Base-by-base conservation (phyloP, 2,888 invertebrate species). In the Hirtodrosophila duncani region DNA sequence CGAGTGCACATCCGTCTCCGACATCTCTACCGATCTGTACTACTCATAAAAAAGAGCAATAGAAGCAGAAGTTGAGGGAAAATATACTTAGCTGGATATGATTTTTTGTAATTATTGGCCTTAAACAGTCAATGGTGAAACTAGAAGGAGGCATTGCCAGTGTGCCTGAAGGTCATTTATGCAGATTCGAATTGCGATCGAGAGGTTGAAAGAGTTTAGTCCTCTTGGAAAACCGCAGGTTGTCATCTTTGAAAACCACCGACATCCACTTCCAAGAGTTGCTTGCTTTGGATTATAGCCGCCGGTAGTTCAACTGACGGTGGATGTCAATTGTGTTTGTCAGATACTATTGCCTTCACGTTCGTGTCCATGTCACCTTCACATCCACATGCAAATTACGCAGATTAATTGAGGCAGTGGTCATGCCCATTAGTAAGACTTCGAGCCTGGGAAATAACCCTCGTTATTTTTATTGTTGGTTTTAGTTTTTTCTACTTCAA, bases 1-100 rank as follows among this genome's bases (percentile, higher is more conserved):
- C 18, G 11, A 13, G 13, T 41, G 27, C 30, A 44, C 43, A 65
- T 61, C 43, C 61, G 55, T 61, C n/a, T n/a, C n/a, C n/a, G n/a
- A n/a, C n/a, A n/a, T n/a, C n/a, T n/a, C n/a, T n/a, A n/a, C n/a
- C 17, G 46, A 61, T 52, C 46, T 39, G 44, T 21, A 48, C 61
- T 68, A 23, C 68, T 70, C 79, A 39, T 78, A 70, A 78, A 68
- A 67, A 63, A 69, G n/a, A n/a, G n/a, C n/a, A n/a, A n/a, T n/a
- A 27, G 38, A 30, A 21, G 31, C 50, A 38, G 33, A 34, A 36
- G n/a, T n/a, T n/a, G n/a, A n/a, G n/a, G n/a, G n/a, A n/a, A n/a
- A n/a, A n/a, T n/a, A n/a, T n/a, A n/a, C n/a, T n/a, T n/a, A n/a
- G n/a, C n/a, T n/a, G n/a, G n/a, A n/a, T n/a, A n/a, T n/a, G n/a